Conservation (phyloP, 2,113 vertebrate species). For the Scomber japonicus region DNA sequence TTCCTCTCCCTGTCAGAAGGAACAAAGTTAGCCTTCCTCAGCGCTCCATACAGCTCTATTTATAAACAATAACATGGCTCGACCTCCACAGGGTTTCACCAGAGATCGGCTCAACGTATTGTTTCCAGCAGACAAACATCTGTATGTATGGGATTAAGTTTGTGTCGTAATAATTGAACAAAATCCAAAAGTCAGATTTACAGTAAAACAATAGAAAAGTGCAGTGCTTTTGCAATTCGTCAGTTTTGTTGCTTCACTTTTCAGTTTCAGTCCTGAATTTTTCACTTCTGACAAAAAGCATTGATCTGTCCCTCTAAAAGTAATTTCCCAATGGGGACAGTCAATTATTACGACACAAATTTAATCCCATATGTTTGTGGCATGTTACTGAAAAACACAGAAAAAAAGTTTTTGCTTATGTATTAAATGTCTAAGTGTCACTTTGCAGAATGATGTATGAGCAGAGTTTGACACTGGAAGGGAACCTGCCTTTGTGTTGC, state of each 20-base stretch:
- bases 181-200: too few species aligned
- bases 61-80: conserved; percentile 83
- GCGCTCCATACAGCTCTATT: conserved; percentile 72
- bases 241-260: too few species aligned
- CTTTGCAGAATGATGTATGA: not conserved
- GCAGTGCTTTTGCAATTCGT: too few species aligned
- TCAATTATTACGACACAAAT: too few species aligned
- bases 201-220: too few species aligned
- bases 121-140: conserved; percentile 78
- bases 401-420: not conserved
- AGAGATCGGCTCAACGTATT: conserved; percentile 68
- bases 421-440: not conserved
- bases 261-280: too few species aligned
- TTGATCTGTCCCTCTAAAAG: too few species aligned
- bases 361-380: not conserved
- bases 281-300: too few species aligned
- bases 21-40: conserved; percentile 83
- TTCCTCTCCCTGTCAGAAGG: conserved; percentile 84
- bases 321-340: too few species aligned
- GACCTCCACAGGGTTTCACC: conserved; percentile 64
- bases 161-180: too few species aligned
- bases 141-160: conserved; percentile 52
- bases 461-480: not conserved
- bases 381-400: not conserved
- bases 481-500: too few species aligned